Evolutionary conservation across 2,888 invertebrate species (phyloP).

Genomic region (Acanthosepion pharaonis): DNA sequence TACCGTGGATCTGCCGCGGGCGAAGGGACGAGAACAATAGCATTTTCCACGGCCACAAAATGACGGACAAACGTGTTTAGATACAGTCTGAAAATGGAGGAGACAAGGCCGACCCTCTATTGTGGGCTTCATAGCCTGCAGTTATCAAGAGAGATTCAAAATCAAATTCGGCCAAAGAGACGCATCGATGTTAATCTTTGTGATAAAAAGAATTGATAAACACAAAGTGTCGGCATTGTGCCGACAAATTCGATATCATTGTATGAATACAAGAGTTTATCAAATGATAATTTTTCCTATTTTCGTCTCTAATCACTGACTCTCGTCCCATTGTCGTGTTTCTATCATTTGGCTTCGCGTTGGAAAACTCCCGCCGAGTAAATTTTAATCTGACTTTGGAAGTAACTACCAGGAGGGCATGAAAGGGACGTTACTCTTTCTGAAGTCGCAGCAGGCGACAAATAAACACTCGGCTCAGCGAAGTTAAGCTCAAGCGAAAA

Average conservation of each 20-base stretch:
- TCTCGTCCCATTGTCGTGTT: not conserved
- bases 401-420: not conserved
- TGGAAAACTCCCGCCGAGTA: not conserved
- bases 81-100: not conserved
- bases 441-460: not conserved
- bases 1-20: not conserved
- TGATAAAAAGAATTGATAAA: not conserved
- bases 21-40: not conserved
- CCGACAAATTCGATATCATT: not conserved
- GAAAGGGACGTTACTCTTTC: not conserved
- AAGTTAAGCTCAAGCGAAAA: not conserved
- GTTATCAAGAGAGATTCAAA: not conserved
- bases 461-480: not conserved
- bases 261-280: slow-evolving; percentile 5
- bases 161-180: not conserved
- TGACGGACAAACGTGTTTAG: not conserved
- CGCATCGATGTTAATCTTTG: not conserved
- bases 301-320: not conserved
- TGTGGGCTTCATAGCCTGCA: not conserved
- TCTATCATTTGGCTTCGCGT: not conserved
- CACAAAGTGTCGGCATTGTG: slow-evolving; percentile 1
- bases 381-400: not conserved
- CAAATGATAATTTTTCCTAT: not conserved
- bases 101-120: not conserved
- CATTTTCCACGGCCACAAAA: not conserved